Percentiles rank a stretch among this genome's conserved stretches.
Evolutionary conservation across 2,797 vertebrate genomes (phyloP).

Genomic region (Numenius phaeopus): DNA sequence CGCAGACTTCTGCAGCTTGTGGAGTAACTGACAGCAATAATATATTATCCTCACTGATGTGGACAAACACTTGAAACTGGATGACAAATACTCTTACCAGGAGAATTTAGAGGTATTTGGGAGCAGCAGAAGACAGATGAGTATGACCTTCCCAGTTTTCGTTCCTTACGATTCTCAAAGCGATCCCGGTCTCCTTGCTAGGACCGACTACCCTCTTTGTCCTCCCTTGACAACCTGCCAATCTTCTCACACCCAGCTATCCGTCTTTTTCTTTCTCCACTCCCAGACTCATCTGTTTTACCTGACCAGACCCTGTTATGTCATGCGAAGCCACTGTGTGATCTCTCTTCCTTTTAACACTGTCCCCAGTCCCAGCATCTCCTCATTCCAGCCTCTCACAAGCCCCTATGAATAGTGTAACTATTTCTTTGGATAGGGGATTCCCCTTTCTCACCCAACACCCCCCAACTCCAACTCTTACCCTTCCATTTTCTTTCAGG

Average conservation of each 20-base stretch:
- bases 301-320: background rate
- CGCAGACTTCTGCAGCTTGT: background rate
- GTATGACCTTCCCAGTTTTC: constrained; percentile 16
- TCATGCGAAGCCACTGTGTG: background rate
- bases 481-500: background rate
- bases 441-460: background rate
- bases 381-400: background rate
- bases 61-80: constrained; percentile 45
- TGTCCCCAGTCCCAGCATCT: background rate
- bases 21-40: constrained; percentile 53
- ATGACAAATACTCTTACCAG: constrained; percentile 41
- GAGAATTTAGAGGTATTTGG: constrained; percentile 27
- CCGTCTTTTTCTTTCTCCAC: background rate
- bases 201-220: background rate
- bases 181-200: background rate
- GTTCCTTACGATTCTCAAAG: background rate
- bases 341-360: background rate
- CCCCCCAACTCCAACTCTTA: background rate
- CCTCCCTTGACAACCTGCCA: background rate
- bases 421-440: background rate
- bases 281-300: background rate
- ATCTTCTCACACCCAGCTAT: background rate
- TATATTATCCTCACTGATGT: constrained; percentile 37
- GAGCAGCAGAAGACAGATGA: constrained; percentile 11
- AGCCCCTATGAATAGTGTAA: fast-evolving